Percentiles rank a stretch among this genome's conserved stretches.
Conservation (phyloP, 2,113 vertebrate species). For the Cygnus buccinator region DNA sequence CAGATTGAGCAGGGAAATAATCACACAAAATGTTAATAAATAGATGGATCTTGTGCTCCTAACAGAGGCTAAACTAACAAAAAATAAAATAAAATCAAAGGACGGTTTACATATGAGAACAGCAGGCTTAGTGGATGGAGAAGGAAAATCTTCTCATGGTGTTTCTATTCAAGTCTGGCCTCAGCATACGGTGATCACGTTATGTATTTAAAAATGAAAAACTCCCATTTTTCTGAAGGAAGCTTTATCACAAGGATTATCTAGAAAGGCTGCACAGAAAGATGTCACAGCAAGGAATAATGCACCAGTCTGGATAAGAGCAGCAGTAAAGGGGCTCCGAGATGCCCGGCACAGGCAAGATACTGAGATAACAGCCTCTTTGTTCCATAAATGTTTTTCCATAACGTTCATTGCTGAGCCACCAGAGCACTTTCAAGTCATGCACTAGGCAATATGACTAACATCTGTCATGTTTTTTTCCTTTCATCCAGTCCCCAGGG, state of each 20-base stretch:
- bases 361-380: conserved; percentile 11
- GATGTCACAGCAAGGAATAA: conserved; percentile 13
- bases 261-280: conserved; percentile 40
- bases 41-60: not conserved
- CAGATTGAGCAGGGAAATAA: conserved; percentile 45
- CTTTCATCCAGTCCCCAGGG: conserved; percentile 3
- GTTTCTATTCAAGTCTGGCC: conserved; percentile 30
- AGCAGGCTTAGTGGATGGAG: not conserved
- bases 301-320: not conserved
- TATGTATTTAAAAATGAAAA: conserved; percentile 41
- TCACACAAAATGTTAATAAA: not conserved
- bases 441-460: conserved; percentile 37
- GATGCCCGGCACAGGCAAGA: not conserved
- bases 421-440: conserved; percentile 33
- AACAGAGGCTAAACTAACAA: not conserved
- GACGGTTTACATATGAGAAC: not conserved
- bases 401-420: not conserved
- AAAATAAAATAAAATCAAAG: not conserved
- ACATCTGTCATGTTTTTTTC: conserved; percentile 8
- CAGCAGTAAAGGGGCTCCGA: not conserved
- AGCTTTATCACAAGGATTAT: conserved; percentile 53
- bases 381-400: conserved; percentile 22
- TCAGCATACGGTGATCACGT: not conserved
- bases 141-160: conserved; percentile 32
- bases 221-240: conserved; percentile 10